phyloP scores from a whole-genome alignment of 2,888 invertebrate genomes.

The Eugnorisma glareosa region DNA sequence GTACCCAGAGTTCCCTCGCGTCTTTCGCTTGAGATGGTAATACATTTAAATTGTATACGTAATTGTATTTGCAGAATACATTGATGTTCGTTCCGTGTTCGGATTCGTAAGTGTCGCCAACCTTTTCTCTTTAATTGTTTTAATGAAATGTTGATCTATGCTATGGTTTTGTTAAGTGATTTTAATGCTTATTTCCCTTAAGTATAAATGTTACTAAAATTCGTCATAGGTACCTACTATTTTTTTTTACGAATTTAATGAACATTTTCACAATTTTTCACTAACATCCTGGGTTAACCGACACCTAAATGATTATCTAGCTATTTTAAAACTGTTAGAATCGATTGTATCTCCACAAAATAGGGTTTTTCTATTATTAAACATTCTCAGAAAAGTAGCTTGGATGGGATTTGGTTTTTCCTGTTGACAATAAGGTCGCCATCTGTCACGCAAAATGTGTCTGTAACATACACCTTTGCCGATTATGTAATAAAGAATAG shows the following conservation, averaged over 20 bases:
- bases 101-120: constrained; percentile 31
- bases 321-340: not conserved
- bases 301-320: not conserved
- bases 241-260: no score
- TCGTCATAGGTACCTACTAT: no score
- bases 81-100: constrained; percentile 47
- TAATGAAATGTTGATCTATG: constrained; percentile 35
- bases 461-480: no score
- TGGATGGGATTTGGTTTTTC: not conserved
- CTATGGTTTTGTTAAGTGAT: constrained; percentile 45
- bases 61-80: constrained; percentile 55
- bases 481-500: no score
- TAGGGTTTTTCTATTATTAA: not conserved
- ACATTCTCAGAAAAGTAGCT: not conserved
- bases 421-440: no score
- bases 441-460: not conserved
- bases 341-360: not conserved
- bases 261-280: no score
- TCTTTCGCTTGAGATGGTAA: constrained; percentile 46
- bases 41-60: constrained; percentile 62
- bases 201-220: no score
- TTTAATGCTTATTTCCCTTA: not conserved
- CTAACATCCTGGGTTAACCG: no score
- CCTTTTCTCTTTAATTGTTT: constrained; percentile 48
- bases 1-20: constrained; percentile 16